Evolutionary conservation across 2,797 vertebrate species (phyloP).

Genomic region (Acestrorhynchus altus): DNA sequence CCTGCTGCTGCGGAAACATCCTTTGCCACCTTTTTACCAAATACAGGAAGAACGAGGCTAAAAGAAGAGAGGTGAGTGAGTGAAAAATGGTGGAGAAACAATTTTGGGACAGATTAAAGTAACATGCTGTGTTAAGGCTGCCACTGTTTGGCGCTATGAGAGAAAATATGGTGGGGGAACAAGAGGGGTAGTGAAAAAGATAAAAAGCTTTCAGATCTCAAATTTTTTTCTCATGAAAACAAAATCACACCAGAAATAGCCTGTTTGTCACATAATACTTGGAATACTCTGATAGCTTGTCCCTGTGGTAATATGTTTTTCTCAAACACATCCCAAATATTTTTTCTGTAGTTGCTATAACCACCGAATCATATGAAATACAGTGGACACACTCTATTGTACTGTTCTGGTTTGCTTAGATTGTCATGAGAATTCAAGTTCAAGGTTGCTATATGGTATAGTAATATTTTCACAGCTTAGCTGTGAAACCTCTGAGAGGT

Average conservation of each 20-base stretch:
- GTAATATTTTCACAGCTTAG: background rate
- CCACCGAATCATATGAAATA: background rate
- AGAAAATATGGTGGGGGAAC: background rate
- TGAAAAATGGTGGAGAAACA: background rate
- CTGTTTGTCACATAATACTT: constrained; percentile 38
- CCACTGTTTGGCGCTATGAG: background rate
- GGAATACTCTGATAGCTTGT: constrained; percentile 28
- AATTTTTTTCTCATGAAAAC: constrained; percentile 28
- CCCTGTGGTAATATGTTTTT: constrained; percentile 41
- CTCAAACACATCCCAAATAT: constrained; percentile 24
- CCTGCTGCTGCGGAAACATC: constrained; percentile 89
- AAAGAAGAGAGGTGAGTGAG: constrained; percentile 82
- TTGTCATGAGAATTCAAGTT: background rate
- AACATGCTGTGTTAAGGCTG: background rate
- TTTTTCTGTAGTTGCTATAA: constrained; percentile 23
- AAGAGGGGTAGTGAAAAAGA: background rate
- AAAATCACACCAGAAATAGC: constrained; percentile 1
- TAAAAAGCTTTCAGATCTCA: background rate
- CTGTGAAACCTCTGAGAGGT: background rate
- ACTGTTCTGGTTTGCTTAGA: background rate
- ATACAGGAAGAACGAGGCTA: constrained; percentile 87
- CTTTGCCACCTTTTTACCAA: constrained; percentile 88
- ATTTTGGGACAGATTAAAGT: background rate
- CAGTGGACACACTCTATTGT: background rate
- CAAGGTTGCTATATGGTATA: background rate